Conservation (phyloP, 2,888 invertebrate species). For the Crepidodera aurea region DNA sequence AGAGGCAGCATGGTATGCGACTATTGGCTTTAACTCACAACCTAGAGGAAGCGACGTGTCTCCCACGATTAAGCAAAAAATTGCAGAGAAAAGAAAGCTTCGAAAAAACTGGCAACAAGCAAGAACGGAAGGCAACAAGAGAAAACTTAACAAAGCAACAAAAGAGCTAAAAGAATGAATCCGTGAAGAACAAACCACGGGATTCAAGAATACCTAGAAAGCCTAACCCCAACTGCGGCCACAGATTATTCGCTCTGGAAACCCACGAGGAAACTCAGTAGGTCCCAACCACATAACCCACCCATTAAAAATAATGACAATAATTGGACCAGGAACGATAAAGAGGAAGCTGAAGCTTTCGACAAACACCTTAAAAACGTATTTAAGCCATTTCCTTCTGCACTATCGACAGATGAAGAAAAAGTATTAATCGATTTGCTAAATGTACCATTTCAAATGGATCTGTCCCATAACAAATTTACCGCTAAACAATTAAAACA, state of each 20-base stretch:
- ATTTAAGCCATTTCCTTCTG: neutral
- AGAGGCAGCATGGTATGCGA: constrained; percentile 6
- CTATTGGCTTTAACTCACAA: neutral
- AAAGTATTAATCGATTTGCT: neutral
- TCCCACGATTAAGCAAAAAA: constrained; percentile 4
- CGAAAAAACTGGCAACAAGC: constrained; percentile 11
- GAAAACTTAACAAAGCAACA: constrained; percentile 18
- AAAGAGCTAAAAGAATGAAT: constrained; percentile 14
- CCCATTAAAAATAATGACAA: constrained; percentile 16
- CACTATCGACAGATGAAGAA: neutral
- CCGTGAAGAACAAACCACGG: constrained; percentile 10
- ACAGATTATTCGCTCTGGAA: constrained; percentile 7
- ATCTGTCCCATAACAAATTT: constrained; percentile 2
- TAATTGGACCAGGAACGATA: constrained; percentile 15
- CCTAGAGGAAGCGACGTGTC: neutral
- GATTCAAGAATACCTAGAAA: constrained; percentile 19
- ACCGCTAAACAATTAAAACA: constrained; percentile 7
- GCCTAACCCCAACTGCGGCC: constrained; percentile 8
- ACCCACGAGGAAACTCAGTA: constrained; percentile 2
- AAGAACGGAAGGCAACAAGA: constrained; percentile 6
- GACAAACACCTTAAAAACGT: constrained; percentile 6
- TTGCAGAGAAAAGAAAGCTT: constrained; percentile 3
- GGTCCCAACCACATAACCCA: constrained; percentile 10
- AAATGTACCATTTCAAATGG: constrained; percentile 9
- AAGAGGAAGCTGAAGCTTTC: constrained; percentile 11